Conservation (phyloP, 1,140 invertebrate species). For the Hylaeus volcanicus region DNA sequence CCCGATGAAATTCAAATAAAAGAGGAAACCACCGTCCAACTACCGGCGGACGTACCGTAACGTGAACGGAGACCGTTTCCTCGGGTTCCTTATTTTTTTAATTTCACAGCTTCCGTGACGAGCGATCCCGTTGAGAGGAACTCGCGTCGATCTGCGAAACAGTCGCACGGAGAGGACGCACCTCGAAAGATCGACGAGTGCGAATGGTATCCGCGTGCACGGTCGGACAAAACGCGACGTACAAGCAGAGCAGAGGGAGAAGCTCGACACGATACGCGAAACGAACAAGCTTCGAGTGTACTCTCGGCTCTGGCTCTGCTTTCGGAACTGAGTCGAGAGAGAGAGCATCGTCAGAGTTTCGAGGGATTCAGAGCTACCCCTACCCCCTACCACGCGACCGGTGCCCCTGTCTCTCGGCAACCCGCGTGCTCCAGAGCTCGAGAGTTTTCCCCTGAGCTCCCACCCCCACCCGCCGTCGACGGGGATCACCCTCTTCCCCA, state of each 20-base stretch:
- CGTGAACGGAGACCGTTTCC: neutral
- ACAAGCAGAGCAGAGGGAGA: slow-evolving; percentile 29
- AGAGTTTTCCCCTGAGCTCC: slow-evolving; percentile 48
- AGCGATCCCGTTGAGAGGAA: neutral
- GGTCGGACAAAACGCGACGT: slow-evolving; percentile 27
- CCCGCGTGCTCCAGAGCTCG: slow-evolving; percentile 47
- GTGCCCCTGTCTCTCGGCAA: slow-evolving; percentile 54
- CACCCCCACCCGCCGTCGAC: slow-evolving; percentile 42
- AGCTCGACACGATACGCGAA: slow-evolving; percentile 32
- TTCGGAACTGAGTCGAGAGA: slow-evolving; percentile 70
- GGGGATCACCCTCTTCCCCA: slow-evolving; percentile 15
- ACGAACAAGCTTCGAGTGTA: slow-evolving; percentile 54
- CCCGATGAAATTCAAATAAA: neutral
- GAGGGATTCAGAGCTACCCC: slow-evolving; percentile 68
- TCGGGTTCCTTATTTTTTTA: no score
- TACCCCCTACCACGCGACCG: slow-evolving; percentile 41
- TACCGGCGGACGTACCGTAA: neutral
- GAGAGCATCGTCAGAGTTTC: slow-evolving; percentile 67
- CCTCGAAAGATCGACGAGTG: neutral
- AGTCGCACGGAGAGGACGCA: neutral
- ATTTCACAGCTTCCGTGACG: neutral
- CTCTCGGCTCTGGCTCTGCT: slow-evolving; percentile 66
- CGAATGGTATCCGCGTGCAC: neutral
- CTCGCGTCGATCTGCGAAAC: neutral
- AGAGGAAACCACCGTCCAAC: neutral